Base-by-base conservation (phyloP, 2,797 vertebrate species). In the Vultur gryphus region DNA sequence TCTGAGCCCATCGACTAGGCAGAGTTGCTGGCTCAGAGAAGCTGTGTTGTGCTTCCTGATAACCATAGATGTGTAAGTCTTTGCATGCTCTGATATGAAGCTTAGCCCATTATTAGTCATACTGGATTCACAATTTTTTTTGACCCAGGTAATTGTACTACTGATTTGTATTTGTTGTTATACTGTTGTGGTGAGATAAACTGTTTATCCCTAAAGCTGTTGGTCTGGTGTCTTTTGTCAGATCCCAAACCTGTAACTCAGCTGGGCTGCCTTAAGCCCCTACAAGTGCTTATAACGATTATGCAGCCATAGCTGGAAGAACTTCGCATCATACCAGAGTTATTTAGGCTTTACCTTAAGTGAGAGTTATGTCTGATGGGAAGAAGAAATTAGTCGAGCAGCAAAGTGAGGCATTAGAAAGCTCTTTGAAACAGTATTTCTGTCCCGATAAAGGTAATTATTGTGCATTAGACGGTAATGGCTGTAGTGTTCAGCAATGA, bases 1-100 rank as follows among this genome's bases (percentile, higher is more conserved):
- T 78, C 54, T 93, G 80, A 86, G 54, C 29, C 23, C 23, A 6
- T 35, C 16, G 3, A 19, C 24, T 84, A 52, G 12, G 28, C 39
- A 43, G 41, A 26, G 18, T 49, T 11, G 3, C 18, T 61, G 31
- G 41, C 16, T 25, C 3, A 4, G 24, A 81, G 65, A 64, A 89
- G 11, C 24, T 25, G 5, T 39, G 21, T 67, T 20, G 13, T 66
- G 16, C 23, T 90, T 86, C 26, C 19, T 48, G 28, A 19, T 92
- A 44, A 84, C 28, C 6, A 0, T 18, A n/a, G 24, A 4, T 25
- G 7, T 48, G 3, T 43, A 37, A 51, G 19, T 39, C 28, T 88
- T 73, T 62, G 31, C 33, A 11, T 0, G 1, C 9, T 21, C 16
- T 62, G 43, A 2, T 62, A 29, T 0, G 66, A 49, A 81, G 7